These are phyloP conservation scores for Agrotis puta DNA, from an alignment of 2,888 invertebrate species.

Conservation along the genomic window DNA sequence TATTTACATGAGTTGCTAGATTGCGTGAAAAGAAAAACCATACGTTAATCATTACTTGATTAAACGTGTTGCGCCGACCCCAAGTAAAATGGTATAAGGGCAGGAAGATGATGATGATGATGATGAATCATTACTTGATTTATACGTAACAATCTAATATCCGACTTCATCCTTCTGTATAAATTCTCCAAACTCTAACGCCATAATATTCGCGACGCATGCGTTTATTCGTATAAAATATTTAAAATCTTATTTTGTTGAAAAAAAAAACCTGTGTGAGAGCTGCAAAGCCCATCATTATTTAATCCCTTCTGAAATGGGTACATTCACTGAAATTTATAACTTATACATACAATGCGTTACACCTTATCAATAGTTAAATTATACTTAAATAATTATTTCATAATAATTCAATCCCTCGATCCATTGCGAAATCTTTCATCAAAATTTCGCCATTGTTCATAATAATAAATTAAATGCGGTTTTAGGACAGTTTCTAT, in stretches of 20 bases:
- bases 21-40: conserved; percentile 43
- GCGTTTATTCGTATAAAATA: too few relatives aligned
- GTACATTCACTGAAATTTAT: neutral
- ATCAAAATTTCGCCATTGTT: neutral
- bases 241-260: too few relatives aligned
- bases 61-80: too few relatives aligned
- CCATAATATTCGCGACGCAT: too few relatives aligned
- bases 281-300: conserved; percentile 15
- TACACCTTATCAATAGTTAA: neutral
- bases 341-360: neutral
- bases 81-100: too few relatives aligned
- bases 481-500: conserved; percentile 27
- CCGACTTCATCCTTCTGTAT: too few relatives aligned
- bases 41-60: too few relatives aligned
- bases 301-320: neutral
- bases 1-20: conserved; percentile 37
- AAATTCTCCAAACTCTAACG: too few relatives aligned
- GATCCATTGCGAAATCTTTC: neutral
- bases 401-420: conserved; percentile 32
- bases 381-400: conserved; percentile 13
- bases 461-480: conserved; percentile 43
- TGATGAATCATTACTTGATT: conserved; percentile 11
- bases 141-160: too few relatives aligned
- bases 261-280: neutral
- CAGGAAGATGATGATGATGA: too few relatives aligned